Base-by-base conservation (phyloP, 2,113 vertebrate genomes). In the Capricornis sumatraensis region DNA sequence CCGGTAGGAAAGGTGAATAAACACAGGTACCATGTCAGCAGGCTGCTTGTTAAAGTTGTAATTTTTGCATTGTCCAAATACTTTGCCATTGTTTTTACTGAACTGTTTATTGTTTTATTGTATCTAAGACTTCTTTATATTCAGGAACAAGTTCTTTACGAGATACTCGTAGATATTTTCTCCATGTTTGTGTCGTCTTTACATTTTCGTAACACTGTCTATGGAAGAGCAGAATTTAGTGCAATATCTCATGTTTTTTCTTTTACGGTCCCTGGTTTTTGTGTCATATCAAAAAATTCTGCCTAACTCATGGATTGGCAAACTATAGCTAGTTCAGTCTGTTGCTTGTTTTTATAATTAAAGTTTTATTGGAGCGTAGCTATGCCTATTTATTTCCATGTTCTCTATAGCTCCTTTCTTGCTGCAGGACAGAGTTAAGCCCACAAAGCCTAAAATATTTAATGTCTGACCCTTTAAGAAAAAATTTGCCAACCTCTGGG, bases 111-210 rank as follows among this genome's bases (percentile, higher is more conserved):
- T 91, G 78, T 96, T 60, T 86, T 84, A 17, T 52, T 85, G 28
- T 91, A 8, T 95, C 91, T 58, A 82, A 91, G 53, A 85, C 45
- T 96, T 96, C 30, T 92, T 96, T 94, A 74, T 67, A 47, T 92
- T 95, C 67, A 28, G 36, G 85, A 93, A 87, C 12, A 96, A 67
- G 30, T 81, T 92, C 47, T 97, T 96, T 40, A 12, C 43, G 67
- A 85, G 43, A 45, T 88, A 81, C 57, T 89, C 89, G 30, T 23
- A 93, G 28, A 52, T 88, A 88, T 90, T 93, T 91, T 95, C 60
- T 82, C 47, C 45, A 87, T 13, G n/a, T 58, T 76, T 95, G 40
- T 90, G 60, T 30, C 12, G 12, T 62, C 19, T 74, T 95, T 83
- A 45, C 10, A 67, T 84, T 88, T 96, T 86, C 9, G 16, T 88